Percentiles rank a stretch among this genome's conserved stretches.
Evolutionary conservation across 2,797 vertebrate species (phyloP).

Genomic region (Micropoecilia bifurca): DNA sequence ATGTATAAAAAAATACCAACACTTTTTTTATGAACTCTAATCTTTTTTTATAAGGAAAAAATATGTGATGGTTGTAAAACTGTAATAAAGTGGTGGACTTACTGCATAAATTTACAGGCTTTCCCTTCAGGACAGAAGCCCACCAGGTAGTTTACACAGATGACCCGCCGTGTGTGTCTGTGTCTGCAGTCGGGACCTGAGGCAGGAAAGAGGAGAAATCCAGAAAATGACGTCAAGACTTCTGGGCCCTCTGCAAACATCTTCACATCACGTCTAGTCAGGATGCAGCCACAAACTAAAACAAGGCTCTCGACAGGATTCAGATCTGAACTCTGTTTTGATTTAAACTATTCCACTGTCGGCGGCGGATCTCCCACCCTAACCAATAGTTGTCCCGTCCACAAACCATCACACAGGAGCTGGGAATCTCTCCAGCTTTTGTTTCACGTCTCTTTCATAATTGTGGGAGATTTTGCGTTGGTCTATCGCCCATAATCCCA

Average conservation of each 20-base stretch:
- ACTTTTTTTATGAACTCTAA: neutral
- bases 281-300: neutral
- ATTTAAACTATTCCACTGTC: neutral
- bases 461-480: neutral
- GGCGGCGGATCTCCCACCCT: neutral
- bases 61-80: neutral
- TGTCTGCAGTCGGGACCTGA: conserved; percentile 97
- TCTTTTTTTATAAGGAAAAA: neutral
- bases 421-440: neutral
- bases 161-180: conserved; percentile 95
- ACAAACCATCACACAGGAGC: neutral
- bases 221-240: neutral
- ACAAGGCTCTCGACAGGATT: neutral
- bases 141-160: conserved; percentile 97
- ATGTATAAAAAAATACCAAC: too few relatives aligned
- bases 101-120: conserved; percentile 99
- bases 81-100: conserved; percentile 73
- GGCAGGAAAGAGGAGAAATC: conserved; percentile 13
- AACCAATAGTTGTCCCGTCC: neutral
- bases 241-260: neutral
- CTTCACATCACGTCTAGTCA: neutral
- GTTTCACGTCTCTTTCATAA: neutral
- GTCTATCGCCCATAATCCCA: neutral
- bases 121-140: conserved; percentile 98
- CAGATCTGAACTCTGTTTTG: neutral